Evolutionary conservation across 2,888 invertebrate species (phyloP).

Genomic region (Lacanobia wlatinum): DNA sequence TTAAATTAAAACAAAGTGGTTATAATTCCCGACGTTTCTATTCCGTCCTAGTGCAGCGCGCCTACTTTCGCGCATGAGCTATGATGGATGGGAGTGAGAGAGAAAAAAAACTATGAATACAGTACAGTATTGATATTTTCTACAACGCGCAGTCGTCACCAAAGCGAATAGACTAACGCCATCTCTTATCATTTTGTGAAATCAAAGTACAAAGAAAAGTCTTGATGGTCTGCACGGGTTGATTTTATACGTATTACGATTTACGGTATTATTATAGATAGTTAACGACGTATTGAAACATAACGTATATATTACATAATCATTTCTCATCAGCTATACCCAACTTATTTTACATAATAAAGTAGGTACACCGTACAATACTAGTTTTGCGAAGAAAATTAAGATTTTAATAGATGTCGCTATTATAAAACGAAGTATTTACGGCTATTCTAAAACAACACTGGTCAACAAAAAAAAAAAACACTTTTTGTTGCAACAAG

Average conservation of each 20-base stretch:
- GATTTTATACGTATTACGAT: too few species aligned
- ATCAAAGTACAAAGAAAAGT: constrained; percentile 36
- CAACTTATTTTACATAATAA: neutral
- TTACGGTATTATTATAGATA: too few species aligned
- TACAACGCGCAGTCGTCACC: constrained; percentile 11
- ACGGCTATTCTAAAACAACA: too few species aligned
- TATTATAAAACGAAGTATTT: neutral
- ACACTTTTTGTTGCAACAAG: too few species aligned
- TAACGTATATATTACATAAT: too few species aligned
- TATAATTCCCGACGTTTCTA: constrained; percentile 67
- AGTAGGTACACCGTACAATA: too few species aligned
- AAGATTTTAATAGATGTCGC: neutral
- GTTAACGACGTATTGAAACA: neutral
- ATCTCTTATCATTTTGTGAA: constrained; percentile 39
- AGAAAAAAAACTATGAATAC: constrained; percentile 39
- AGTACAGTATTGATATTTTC: constrained; percentile 50
- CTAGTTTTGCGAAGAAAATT: neutral
- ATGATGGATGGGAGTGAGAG: constrained; percentile 19
- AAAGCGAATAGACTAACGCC: constrained; percentile 27
- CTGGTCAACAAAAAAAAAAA: too few species aligned
- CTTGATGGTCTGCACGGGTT: neutral
- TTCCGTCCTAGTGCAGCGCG: constrained; percentile 59
- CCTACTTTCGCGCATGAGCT: constrained; percentile 37
- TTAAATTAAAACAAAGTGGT: constrained; percentile 68
- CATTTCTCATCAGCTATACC: neutral